These are phyloP conservation scores for Brachypteracias leptosomus DNA, from an alignment of 2,113 vertebrate species.

Conservation along the genomic window DNA sequence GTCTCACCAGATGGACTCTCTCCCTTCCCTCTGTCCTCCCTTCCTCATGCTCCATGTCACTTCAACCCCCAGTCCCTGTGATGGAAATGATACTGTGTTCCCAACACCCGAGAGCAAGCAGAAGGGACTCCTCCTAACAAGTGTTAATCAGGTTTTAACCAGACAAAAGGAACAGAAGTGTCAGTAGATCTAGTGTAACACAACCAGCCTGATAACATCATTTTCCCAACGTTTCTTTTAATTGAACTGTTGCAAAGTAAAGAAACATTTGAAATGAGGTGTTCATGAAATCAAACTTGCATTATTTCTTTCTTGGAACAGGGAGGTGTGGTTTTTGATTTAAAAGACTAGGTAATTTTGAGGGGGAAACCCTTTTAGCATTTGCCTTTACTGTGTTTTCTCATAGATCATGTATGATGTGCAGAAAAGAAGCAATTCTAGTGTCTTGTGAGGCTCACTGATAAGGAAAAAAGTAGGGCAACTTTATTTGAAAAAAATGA, in stretches of 20 bases:
- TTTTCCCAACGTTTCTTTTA: neutral
- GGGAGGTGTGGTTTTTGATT: neutral
- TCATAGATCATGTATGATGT: neutral
- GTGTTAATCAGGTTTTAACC: neutral
- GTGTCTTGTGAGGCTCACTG: neutral
- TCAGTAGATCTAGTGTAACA: neutral
- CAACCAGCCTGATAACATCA: neutral
- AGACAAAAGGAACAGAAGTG: neutral
- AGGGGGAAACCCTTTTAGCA: neutral
- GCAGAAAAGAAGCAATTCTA: neutral
- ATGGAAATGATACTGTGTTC: neutral
- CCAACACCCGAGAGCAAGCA: rapidly evolving
- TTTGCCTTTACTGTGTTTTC: neutral
- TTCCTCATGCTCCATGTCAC: rapidly evolving
- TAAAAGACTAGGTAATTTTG: neutral
- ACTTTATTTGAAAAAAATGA: neutral
- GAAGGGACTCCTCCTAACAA: neutral
- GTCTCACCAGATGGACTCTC: neutral
- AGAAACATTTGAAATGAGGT: neutral
- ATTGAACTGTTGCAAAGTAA: neutral
- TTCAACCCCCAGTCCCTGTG: rapidly evolving
- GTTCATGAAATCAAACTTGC: neutral
- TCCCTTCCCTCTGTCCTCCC: neutral
- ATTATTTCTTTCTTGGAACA: neutral
- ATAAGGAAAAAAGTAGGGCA: neutral